Evolutionary conservation across 1,140 invertebrate genomes (phyloP).

Genomic region (Brachionus calyciflorus): DNA sequence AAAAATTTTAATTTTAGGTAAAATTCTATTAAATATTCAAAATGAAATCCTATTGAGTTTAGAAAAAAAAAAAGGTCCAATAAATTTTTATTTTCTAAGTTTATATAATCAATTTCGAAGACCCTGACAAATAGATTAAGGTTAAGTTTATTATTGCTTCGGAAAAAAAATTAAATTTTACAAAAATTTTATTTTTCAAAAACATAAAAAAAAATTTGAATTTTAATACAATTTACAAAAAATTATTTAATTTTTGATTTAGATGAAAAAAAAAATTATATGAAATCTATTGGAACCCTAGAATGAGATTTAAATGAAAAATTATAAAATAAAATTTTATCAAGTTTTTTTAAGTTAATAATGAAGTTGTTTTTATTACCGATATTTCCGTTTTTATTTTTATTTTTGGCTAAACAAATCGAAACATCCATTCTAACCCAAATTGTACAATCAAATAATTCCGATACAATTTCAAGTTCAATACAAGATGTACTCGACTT

Average conservation of each 20-base stretch:
- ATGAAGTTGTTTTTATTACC: no score
- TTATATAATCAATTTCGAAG: background rate
- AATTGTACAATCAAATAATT: background rate
- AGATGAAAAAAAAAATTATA: conserved; percentile 18
- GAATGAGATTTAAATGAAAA: conserved; percentile 3
- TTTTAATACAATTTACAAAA: background rate
- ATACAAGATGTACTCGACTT: conserved; percentile 8
- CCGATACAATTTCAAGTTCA: background rate
- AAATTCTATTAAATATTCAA: no score
- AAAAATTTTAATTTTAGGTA: no score
- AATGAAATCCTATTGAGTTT: no score
- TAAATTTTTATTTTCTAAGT: no score
- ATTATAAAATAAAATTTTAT: no score
- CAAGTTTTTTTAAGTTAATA: background rate
- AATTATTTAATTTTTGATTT: no score
- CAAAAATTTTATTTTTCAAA: background rate
- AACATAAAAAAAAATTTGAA: background rate
- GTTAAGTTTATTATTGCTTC: conserved; percentile 29
- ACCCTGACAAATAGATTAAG: conserved; percentile 13
- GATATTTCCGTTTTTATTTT: no score
- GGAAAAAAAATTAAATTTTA: background rate
- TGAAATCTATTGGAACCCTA: background rate
- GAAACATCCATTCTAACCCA: background rate
- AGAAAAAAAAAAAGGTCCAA: no score
- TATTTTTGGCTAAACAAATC: no score